A percentile compares a stretch with the other conserved stretches of the same genome.
These are phyloP conservation scores for Sphaerophoria rueppellii DNA, from an alignment of 2,888 invertebrate genomes.

Conservation along the genomic window DNA sequence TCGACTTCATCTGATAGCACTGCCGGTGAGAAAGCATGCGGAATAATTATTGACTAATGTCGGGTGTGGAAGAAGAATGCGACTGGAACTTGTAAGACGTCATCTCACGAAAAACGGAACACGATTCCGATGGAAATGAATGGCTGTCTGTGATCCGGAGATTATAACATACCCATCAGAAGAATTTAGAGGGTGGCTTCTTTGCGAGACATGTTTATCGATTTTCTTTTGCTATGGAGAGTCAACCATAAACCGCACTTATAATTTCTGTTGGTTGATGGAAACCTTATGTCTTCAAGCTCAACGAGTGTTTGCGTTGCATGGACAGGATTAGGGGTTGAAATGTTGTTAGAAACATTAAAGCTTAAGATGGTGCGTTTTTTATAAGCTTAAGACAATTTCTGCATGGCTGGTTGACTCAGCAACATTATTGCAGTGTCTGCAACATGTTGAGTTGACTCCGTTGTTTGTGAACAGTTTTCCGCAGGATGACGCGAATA, in stretches of 20 bases:
- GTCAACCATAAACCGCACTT: background rate
- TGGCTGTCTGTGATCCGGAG: slow-evolving; percentile 12
- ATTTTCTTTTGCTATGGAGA: slow-evolving; percentile 11
- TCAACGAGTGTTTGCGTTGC: slow-evolving; percentile 57
- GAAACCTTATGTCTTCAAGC: slow-evolving; percentile 57
- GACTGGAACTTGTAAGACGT: slow-evolving; percentile 36
- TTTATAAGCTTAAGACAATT: too few species aligned
- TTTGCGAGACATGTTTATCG: slow-evolving; percentile 2
- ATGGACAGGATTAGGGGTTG: slow-evolving; percentile 41
- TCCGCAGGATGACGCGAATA: too few species aligned
- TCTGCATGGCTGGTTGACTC: too few species aligned
- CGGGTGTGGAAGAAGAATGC: slow-evolving; percentile 37
- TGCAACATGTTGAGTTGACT: too few species aligned
- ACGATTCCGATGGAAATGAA: slow-evolving; percentile 27
- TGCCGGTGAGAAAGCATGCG: background rate
- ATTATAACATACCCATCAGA: background rate
- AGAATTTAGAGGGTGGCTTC: background rate
- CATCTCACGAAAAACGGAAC: slow-evolving; percentile 6
- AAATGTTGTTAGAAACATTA: background rate
- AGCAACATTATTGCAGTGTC: too few species aligned
- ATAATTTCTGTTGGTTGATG: background rate
- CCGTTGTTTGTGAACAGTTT: too few species aligned
- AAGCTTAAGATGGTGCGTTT: too few species aligned
- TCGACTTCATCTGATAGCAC: background rate
- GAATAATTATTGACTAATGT: slow-evolving; percentile 45